Evolutionary conservation across 2,888 invertebrate genomes (phyloP).

Genomic region (Aporophyla nigra): DNA sequence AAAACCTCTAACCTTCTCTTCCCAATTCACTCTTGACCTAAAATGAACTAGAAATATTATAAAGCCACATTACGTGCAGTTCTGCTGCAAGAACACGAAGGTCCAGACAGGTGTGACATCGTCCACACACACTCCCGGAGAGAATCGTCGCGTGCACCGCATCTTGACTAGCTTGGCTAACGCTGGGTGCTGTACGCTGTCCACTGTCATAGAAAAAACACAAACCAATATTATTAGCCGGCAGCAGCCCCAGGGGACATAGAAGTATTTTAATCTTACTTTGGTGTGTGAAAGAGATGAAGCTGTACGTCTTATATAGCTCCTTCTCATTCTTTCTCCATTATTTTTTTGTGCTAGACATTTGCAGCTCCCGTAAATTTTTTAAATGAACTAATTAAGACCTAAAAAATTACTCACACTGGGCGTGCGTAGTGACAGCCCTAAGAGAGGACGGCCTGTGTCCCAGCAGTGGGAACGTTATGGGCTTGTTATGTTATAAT

Average conservation of each 20-base stretch:
- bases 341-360: too few species aligned
- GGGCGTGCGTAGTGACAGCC: neutral
- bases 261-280: neutral
- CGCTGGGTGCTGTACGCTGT: neutral
- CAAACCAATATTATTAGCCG: neutral
- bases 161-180: slow-evolving; percentile 48
- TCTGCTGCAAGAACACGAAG: slow-evolving; percentile 77
- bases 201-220: neutral
- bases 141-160: slow-evolving; percentile 82
- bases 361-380: neutral
- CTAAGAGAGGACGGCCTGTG: neutral
- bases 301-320: neutral
- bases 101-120: slow-evolving; percentile 79
- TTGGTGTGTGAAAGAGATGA: neutral
- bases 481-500: neutral
- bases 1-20: neutral
- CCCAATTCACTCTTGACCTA: neutral
- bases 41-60: neutral
- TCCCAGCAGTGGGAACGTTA: neutral
- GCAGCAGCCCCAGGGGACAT: neutral
- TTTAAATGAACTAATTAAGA: neutral
- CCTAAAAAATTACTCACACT: neutral
- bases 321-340: too few species aligned
- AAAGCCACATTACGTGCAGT: slow-evolving; percentile 80
- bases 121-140: slow-evolving; percentile 78